Evolutionary conservation across 2,113 vertebrate genomes (phyloP).

Genomic region (Beaufortia kweichowensis): DNA sequence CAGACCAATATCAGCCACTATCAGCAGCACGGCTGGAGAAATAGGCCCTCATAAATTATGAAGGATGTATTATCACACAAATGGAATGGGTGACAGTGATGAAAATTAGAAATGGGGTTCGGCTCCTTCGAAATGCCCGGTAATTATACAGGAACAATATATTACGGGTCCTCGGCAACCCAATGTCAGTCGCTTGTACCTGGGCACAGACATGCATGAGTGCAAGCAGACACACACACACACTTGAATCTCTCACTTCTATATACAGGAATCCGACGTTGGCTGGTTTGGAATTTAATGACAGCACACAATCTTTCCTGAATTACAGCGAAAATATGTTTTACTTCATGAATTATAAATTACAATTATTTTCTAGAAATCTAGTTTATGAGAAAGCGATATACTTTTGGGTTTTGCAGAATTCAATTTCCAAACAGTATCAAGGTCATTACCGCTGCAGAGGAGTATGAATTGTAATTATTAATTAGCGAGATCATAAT

Average conservation of each 20-base stretch:
- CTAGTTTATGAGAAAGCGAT: neutral
- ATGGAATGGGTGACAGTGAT: conserved; percentile 57
- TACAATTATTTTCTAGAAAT: conserved; percentile 12
- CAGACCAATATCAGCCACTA: conserved; percentile 56
- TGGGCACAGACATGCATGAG: conserved; percentile 9
- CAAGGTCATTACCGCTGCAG: conserved; percentile 35
- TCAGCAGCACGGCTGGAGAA: conserved; percentile 60
- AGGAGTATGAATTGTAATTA: conserved; percentile 45
- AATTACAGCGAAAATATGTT: neutral
- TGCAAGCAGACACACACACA: too few species aligned
- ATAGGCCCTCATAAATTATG: conserved; percentile 65
- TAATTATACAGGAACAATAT: conserved; percentile 53
- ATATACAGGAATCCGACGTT: neutral
- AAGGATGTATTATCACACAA: conserved; percentile 63
- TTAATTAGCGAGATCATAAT: conserved; percentile 52
- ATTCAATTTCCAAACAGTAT: conserved; percentile 25
- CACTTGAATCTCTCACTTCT: conserved; percentile 9
- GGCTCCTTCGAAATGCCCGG: conserved; percentile 32
- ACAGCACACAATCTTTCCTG: neutral
- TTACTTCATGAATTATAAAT: conserved; percentile 35
- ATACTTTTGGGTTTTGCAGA: conserved; percentile 1
- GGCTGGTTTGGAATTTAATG: neutral
- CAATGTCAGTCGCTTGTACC: neutral
- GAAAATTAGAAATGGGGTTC: conserved; percentile 55
- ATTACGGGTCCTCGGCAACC: conserved; percentile 36